Evolutionary conservation across 2,113 vertebrate species (phyloP).

Genomic region (Eudorcas thomsonii): DNA sequence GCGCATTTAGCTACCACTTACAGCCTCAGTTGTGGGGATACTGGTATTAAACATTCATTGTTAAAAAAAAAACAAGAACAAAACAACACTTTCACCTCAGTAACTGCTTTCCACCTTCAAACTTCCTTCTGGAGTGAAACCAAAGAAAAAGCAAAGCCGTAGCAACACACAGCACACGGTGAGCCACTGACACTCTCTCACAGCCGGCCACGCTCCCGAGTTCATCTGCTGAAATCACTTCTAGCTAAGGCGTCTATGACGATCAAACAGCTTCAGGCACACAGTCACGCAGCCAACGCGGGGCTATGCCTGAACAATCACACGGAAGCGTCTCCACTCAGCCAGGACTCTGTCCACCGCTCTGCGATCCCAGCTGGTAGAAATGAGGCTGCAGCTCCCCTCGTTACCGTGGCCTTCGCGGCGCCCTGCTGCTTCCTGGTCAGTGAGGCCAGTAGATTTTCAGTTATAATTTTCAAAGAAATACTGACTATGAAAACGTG

Average conservation of each 20-base stretch:
- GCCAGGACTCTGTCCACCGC: neutral
- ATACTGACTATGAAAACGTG: neutral
- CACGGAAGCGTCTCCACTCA: neutral
- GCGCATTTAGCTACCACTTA: fast-evolving
- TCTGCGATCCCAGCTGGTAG: neutral
- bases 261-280: neutral
- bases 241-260: neutral
- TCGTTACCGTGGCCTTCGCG: too few relatives aligned
- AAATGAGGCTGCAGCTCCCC: too few relatives aligned
- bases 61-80: neutral
- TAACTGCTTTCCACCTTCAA: neutral
- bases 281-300: neutral
- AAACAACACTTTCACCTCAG: fast-evolving
- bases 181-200: fast-evolving
- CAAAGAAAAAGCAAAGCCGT: neutral
- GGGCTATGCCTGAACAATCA: neutral
- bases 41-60: neutral
- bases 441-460: neutral
- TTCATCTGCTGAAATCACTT: neutral
- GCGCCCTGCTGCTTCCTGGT: neutral
- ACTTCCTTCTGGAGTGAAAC: too few relatives aligned
- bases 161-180: neutral
- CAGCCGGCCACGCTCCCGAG: fast-evolving
- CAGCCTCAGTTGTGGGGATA: neutral
- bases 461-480: neutral